Conservation (phyloP, 2,797 vertebrate genomes). For the Gorsachius magnificus region DNA sequence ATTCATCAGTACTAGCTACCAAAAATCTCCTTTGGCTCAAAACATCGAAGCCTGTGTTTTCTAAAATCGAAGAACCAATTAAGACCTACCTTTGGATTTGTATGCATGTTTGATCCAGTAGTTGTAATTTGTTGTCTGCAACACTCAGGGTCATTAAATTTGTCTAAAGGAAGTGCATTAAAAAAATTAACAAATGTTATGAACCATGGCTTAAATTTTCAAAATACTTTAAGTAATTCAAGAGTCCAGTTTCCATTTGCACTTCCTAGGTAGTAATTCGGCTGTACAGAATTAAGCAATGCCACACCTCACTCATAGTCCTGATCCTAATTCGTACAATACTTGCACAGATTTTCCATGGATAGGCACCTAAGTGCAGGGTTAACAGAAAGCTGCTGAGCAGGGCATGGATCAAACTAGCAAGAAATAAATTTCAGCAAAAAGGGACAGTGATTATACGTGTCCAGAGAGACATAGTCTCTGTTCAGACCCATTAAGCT, state of each 20-base stretch:
- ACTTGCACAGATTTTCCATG: background rate
- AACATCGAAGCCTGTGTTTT: background rate
- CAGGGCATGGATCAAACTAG: background rate
- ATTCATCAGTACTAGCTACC: background rate
- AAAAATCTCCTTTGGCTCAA: background rate
- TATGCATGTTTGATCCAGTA: background rate
- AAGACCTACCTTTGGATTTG: background rate
- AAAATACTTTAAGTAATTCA: background rate
- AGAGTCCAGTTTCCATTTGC: background rate
- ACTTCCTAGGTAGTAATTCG: background rate
- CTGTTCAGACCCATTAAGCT: background rate
- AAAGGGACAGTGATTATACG: background rate
- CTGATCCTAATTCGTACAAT: background rate
- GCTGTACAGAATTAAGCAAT: background rate
- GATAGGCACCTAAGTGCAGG: background rate
- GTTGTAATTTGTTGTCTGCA: background rate
- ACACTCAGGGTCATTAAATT: background rate
- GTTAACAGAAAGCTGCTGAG: background rate
- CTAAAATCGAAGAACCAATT: background rate
- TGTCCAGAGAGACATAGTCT: background rate
- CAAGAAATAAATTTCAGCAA: background rate
- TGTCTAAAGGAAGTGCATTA: background rate
- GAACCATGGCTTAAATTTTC: background rate
- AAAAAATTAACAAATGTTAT: background rate
- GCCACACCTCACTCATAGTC: background rate